Conservation (phyloP, 1,140 invertebrate species). For the Anastrepha ludens region DNA sequence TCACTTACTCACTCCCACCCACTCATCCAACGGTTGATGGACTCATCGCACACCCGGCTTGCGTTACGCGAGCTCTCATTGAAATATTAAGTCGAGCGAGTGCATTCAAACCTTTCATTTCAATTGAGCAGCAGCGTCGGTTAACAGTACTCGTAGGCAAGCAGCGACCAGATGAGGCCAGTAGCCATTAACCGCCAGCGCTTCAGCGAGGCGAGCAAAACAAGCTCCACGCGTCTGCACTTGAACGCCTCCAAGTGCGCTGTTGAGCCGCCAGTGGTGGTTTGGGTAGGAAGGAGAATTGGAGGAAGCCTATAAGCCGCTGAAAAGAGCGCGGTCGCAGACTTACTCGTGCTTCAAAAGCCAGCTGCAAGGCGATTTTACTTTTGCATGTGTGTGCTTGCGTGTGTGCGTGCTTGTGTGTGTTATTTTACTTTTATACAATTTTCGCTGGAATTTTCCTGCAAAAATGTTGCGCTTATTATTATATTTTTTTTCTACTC, state of each 20-base stretch:
- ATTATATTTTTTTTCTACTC: constrained; percentile 9
- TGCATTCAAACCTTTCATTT: constrained; percentile 31
- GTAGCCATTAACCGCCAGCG: constrained; percentile 20
- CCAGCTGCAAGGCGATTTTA: too few relatives aligned
- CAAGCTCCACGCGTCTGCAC: constrained; percentile 21
- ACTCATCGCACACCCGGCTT: background rate
- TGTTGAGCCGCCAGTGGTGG: background rate
- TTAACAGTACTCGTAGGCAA: background rate
- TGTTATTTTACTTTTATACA: background rate
- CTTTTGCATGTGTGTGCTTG: background rate
- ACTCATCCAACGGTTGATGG: constrained; percentile 7
- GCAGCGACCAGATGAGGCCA: background rate
- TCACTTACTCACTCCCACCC: constrained; percentile 10
- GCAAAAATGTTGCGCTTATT: background rate
- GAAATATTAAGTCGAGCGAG: constrained; percentile 26
- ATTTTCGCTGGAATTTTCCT: background rate
- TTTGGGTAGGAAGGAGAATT: background rate
- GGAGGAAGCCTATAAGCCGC: too few relatives aligned
- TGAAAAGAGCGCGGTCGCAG: too few relatives aligned
- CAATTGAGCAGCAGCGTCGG: constrained; percentile 3
- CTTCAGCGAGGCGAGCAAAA: background rate
- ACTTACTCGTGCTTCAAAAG: too few relatives aligned
- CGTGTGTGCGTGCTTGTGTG: background rate
- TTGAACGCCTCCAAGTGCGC: background rate
- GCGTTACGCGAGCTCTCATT: background rate